Evolutionary conservation across 2,888 invertebrate genomes (phyloP).

Genomic region (Oxyscelio sp.): DNA sequence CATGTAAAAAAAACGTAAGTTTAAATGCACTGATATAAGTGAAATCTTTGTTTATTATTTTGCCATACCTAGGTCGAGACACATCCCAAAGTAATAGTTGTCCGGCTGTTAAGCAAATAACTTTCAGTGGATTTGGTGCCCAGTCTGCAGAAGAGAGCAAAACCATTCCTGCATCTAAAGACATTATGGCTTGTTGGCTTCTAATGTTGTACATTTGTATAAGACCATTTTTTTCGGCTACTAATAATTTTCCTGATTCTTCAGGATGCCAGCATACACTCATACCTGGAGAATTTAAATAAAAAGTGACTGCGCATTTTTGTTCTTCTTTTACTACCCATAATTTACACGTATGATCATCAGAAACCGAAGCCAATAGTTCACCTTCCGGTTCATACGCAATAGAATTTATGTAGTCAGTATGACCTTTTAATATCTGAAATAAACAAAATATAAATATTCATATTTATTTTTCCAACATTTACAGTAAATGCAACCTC

Average conservation of each 20-base stretch:
- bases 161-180: conserved; percentile 90
- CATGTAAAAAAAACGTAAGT: too few species aligned
- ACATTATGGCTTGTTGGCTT: conserved; percentile 91
- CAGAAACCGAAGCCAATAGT: conserved; percentile 92
- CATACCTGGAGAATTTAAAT: conserved; percentile 91
- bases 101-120: conserved; percentile 91
- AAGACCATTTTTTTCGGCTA: conserved; percentile 93
- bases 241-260: conserved; percentile 92
- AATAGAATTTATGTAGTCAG: conserved; percentile 92
- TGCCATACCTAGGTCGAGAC: conserved; percentile 91
- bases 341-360: conserved; percentile 93
- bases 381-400: conserved; percentile 92
- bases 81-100: conserved; percentile 92
- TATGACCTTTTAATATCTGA: conserved; percentile 91
- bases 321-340: conserved; percentile 90
- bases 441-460: too few species aligned
- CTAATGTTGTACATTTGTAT: conserved; percentile 93
- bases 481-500: too few species aligned
- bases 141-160: conserved; percentile 92
- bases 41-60: too few species aligned
- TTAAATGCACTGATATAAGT: too few species aligned
- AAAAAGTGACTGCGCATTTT: conserved; percentile 90
- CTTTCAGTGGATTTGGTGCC: conserved; percentile 90
- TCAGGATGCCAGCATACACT: conserved; percentile 92
- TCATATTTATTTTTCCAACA: too few species aligned